phyloP scores from a whole-genome alignment of 2,888 invertebrate species.

The Parasteatoda lunata region DNA sequence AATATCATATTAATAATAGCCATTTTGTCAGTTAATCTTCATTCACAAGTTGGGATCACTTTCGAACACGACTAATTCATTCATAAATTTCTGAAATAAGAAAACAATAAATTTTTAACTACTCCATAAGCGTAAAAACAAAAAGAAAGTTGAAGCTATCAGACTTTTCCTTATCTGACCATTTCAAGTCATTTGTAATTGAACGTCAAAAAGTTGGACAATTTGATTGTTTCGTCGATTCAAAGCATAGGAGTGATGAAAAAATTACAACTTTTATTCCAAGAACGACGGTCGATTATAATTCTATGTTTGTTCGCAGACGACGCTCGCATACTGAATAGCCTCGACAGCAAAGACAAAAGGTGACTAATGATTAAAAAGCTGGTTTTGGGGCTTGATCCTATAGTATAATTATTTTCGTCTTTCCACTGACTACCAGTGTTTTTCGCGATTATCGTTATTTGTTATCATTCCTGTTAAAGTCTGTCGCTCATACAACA shows the following conservation, averaged over 20 bases:
- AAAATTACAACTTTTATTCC: constrained; percentile 52
- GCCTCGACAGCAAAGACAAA: constrained; percentile 33
- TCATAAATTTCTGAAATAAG: neutral
- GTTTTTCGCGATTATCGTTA: constrained; percentile 61
- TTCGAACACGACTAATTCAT: neutral
- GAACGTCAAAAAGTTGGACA: constrained; percentile 58
- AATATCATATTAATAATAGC: too few species aligned
- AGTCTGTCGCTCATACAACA: constrained; percentile 38
- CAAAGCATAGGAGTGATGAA: constrained; percentile 43
- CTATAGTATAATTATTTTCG: constrained; percentile 51
- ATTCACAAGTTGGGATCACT: neutral
- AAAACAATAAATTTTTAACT: constrained; percentile 3
- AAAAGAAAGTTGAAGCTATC: neutral
- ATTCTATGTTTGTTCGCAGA: constrained; percentile 9
- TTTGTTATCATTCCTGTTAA: constrained; percentile 52
- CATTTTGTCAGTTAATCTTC: neutral
- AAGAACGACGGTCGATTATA: constrained; percentile 24
- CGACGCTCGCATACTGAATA: constrained; percentile 42
- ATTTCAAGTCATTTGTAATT: constrained; percentile 62
- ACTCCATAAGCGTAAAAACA: neutral
- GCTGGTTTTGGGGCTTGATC: constrained; percentile 36
- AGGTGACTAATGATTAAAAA: constrained; percentile 59
- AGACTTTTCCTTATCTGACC: constrained; percentile 33
- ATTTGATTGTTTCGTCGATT: constrained; percentile 56
- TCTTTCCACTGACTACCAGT: constrained; percentile 19